Evolutionary conservation across 2,113 vertebrate species (phyloP).

Genomic region (Paradisaea rubra): DNA sequence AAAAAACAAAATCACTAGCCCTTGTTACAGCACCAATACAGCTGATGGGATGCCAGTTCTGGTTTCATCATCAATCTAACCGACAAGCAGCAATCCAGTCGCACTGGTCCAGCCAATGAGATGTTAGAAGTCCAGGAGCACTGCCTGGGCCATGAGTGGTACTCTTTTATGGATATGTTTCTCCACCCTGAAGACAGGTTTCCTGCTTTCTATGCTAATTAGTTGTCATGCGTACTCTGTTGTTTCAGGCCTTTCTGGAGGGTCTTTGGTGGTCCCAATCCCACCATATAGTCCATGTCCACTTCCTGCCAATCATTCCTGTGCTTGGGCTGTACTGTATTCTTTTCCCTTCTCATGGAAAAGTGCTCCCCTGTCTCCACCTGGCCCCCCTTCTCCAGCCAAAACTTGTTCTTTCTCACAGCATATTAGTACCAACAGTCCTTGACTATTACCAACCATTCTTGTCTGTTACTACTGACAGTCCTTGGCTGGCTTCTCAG

Average conservation of each 20-base stretch:
- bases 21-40: not conserved
- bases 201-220: not conserved
- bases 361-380: not conserved
- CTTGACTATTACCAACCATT: not conserved
- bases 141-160: not conserved
- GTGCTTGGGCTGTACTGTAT: not conserved
- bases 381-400: not conserved
- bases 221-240: not conserved
- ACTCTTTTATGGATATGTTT: accelerated
- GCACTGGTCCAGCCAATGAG: not conserved
- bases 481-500: not conserved
- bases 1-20: not conserved
- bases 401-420: not conserved
- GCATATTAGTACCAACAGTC: not conserved
- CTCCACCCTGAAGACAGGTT: not conserved
- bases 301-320: not conserved
- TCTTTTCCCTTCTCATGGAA: not conserved
- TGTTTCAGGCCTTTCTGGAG: not conserved
- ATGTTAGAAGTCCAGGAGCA: not conserved
- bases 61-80: not conserved
- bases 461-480: not conserved
- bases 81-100: not conserved
- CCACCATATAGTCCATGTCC: too few species aligned
- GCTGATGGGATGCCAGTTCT: not conserved
- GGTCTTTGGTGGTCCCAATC: not conserved